Base-by-base conservation (phyloP, 30 jellyfish, hydroid and myxozoan genomes). In the Catostylus mosaicus region DNA sequence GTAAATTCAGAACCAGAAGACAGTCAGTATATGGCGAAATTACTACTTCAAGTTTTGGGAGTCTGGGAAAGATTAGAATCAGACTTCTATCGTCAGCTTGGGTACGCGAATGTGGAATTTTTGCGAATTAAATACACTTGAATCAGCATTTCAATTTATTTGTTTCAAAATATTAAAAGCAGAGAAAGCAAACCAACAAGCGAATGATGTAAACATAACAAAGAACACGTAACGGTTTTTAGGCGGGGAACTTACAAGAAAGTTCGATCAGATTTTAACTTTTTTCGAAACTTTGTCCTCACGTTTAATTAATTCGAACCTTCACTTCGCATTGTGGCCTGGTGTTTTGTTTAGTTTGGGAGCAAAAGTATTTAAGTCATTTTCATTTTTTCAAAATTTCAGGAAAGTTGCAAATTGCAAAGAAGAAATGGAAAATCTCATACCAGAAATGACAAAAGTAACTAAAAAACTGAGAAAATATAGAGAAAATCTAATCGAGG, bases 321-420 rank as follows among this genome's bases (percentile, higher is more conserved):
- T n/a, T n/a, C n/a, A n/a, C n/a, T n/a, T n/a, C n/a, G n/a, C n/a
- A n/a, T n/a, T n/a, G n/a, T n/a, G n/a, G n/a, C n/a, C n/a, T n/a
- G 54, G 54, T 43, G 54, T 43, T 43, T 43, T 43, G 16, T 43
- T 43, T 6, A 43, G 0, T 9, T 50, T 9, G 4, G 24, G 20
- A 5, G 24, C 63, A 4, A n/a, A n/a, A 10, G 63, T 50, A 9
- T 50, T n/a, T 8, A 18, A 8, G 20, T 18, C 14, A 50, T 3
- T 2, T 16, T 4, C 63, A 9, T 50, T 10, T 50, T 50, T 16
- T 59, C 26, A 4, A 22, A 12, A 0, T 36, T 70, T 0, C 63
- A 82, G 92, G 74, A 82, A 82, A 36, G 92, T 82, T 24, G 30
- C 70, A 30, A 82, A 12, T 14, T 82, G 92, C 59, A 82, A 82